Evolutionary conservation across 2,113 vertebrate genomes (phyloP).

Genomic region (Peucedramus taeniatus): DNA sequence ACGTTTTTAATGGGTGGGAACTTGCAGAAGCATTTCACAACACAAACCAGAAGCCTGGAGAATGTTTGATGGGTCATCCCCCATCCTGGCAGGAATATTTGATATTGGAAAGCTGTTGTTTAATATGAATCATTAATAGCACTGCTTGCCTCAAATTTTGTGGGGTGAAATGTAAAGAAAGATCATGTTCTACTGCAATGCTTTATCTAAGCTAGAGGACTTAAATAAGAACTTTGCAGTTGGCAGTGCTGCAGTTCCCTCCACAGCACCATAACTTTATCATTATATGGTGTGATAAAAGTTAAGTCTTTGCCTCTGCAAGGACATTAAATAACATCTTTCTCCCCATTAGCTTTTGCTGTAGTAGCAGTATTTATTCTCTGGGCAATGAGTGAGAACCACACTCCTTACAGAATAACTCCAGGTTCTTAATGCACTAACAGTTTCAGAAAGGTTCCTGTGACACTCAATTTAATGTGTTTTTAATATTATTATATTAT

Average conservation of each 20-base stretch:
- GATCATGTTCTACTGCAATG: background rate
- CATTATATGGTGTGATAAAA: conserved; percentile 39
- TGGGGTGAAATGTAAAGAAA: background rate
- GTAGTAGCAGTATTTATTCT: conserved; percentile 35
- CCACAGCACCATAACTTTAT: conserved; percentile 25
- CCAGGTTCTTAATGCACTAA: conserved; percentile 31
- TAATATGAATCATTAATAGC: background rate
- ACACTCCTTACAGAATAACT: conserved; percentile 35
- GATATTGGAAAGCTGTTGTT: background rate
- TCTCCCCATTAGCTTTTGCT: conserved; percentile 56
- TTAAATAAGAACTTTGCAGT: background rate
- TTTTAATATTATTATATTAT: background rate
- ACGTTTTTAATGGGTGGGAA: background rate
- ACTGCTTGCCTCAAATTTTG: background rate
- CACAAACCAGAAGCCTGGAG: background rate
- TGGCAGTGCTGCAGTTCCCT: background rate
- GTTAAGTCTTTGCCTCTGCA: conserved; percentile 39
- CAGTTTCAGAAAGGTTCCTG: background rate
- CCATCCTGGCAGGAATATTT: background rate
- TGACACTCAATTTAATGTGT: background rate
- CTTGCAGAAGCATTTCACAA: background rate
- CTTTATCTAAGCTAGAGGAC: background rate
- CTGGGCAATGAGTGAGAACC: conserved; percentile 50
- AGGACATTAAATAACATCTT: conserved; percentile 46
- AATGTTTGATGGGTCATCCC: background rate